These are phyloP conservation scores for Spodoptera frugiperda DNA, from an alignment of 1,140 invertebrate genomes.

Conservation along the genomic window DNA sequence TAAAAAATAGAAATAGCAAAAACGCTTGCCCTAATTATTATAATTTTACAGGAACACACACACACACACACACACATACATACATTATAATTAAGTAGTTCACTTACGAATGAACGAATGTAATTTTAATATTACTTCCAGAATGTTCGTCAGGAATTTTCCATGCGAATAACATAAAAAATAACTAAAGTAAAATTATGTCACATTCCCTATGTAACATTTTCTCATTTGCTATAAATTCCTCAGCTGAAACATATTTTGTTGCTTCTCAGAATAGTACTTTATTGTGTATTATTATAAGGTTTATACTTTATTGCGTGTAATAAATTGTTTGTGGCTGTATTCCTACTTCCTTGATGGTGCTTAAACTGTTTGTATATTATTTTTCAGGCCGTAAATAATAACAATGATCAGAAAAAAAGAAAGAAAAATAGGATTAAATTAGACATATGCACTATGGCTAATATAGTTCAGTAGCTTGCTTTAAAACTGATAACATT, in stretches of 20 bases:
- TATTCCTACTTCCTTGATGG: too few relatives aligned
- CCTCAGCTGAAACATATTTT: conserved; percentile 13
- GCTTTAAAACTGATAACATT: too few relatives aligned
- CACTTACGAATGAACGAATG: background rate
- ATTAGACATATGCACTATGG: too few relatives aligned
- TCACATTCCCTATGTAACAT: conserved; percentile 20
- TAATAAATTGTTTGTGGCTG: too few relatives aligned
- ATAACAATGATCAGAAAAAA: too few relatives aligned
- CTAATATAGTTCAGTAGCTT: too few relatives aligned
- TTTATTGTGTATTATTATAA: background rate
- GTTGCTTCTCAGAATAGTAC: background rate
- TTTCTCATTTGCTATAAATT: conserved; percentile 31
- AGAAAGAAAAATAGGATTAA: too few relatives aligned
- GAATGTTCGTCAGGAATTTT: conserved; percentile 19
- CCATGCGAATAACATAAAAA: conserved; percentile 25
- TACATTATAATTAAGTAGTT: conserved; percentile 10
- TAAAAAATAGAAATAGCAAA: background rate
- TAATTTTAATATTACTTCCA: conserved; percentile 14
- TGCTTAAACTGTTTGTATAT: too few relatives aligned
- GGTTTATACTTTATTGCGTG: too few relatives aligned
- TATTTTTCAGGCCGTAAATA: too few relatives aligned
- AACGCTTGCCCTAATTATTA: background rate
- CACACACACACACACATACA: too few relatives aligned
- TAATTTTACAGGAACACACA: background rate
- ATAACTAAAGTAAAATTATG: conserved; percentile 23